Conservation (phyloP, 2,113 vertebrate species). For the Eurypyga helias region DNA sequence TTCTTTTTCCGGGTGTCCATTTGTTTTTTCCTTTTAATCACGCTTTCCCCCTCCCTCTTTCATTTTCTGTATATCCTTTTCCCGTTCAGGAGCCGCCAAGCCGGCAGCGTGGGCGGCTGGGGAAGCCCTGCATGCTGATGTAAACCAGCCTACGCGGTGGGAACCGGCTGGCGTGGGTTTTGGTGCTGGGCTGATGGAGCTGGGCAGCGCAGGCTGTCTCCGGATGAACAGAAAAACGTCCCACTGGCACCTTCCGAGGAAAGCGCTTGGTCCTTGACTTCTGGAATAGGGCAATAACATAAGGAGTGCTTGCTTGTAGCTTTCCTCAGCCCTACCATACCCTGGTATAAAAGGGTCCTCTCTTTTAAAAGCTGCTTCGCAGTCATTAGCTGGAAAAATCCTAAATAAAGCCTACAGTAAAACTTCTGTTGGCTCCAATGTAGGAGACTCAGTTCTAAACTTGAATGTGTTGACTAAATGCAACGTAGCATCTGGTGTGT, state of each 20-base stretch:
- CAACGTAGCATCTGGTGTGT: not conserved
- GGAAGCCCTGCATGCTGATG: not conserved
- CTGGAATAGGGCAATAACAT: not conserved
- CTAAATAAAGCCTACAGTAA: not conserved
- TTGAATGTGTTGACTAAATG: not conserved
- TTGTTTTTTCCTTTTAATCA: not conserved
- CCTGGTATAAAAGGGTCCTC: not conserved
- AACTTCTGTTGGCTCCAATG: not conserved
- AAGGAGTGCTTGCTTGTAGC: not conserved
- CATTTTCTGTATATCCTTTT: not conserved
- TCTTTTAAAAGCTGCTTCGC: not conserved
- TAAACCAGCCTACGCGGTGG: fast-evolving
- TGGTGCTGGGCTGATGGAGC: not conserved
- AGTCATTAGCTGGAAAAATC: not conserved
- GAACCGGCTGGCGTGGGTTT: fast-evolving
- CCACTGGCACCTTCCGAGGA: not conserved
- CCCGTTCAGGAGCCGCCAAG: not conserved
- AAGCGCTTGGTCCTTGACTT: not conserved
- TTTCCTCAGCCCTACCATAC: not conserved
- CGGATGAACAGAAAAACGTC: not conserved
- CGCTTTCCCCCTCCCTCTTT: not conserved
- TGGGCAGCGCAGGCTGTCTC: not conserved
- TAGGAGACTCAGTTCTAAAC: not conserved
- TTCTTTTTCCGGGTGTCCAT: not conserved
- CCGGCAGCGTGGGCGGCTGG: not conserved